Evolutionary conservation across 2,888 invertebrate species (phyloP), one percentile per base, ranked within the genome.

Genomic region (Polia nebulosa): DNA sequence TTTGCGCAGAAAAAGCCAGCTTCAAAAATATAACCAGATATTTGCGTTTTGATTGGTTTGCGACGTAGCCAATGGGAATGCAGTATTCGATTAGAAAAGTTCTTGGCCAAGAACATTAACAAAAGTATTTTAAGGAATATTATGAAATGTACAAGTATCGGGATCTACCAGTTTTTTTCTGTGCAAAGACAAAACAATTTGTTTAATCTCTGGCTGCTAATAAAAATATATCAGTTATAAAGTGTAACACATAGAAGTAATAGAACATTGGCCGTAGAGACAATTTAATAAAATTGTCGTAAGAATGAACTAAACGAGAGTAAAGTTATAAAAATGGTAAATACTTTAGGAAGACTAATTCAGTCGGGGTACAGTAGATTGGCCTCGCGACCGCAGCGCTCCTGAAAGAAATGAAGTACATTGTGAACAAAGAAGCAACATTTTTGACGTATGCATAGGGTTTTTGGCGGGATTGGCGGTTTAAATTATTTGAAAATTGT

Each of bases 351-450:
- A 79, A 79, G 69, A 76, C 68, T 56, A 44, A 45, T 62, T 85
- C 76, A 85, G 76, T 85, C 85, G 15, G 84, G 66, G 63, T 80
- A 86, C 3, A 85, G 74, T 5, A 82, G 76, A 58, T 82, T 78
- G 9, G 84, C 58, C 32, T 86, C 87, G 32, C 84, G 76, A 7
- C 91, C 84, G 82, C 94, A 94, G 20, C 89, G 91, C 62, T 92
- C 91, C 94, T 93, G 89, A 1, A 49, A 49, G 17, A 27, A 27
- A 27, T 11, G 0, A 27, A 27, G 4, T 27, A 17, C 9, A 49
- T n/a, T 49, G 17, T 27, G 9, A 11, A 22, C n/a, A 41, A 41
- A 15, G 8, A 41, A n/a, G n/a, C n/a, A n/a, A n/a, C n/a, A n/a
- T n/a, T n/a, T n/a, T n/a, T n/a, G n/a, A n/a, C n/a, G n/a, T n/a